These are phyloP conservation scores for Cerastis leucographa DNA, from an alignment of 2,888 invertebrate genomes.

Conservation along the genomic window DNA sequence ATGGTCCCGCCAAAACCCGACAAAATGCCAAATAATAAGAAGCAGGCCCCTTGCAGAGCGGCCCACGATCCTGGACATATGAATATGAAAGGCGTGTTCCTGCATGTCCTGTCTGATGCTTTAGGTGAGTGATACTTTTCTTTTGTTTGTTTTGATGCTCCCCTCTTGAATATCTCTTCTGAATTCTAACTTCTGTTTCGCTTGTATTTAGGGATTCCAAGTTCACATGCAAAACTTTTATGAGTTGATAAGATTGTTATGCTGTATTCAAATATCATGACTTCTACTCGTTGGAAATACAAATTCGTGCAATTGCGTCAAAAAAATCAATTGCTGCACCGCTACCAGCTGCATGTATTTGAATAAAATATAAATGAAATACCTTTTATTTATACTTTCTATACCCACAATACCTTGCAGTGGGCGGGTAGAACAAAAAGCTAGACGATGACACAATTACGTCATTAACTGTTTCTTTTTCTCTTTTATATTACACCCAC, in stretches of 20 bases:
- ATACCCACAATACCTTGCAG: background rate
- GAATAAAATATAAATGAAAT: constrained; percentile 9
- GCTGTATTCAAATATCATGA: background rate
- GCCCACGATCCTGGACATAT: constrained; percentile 94
- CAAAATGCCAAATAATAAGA: constrained; percentile 79
- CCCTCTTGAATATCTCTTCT: no score
- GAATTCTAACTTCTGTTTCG: background rate
- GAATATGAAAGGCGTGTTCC: constrained; percentile 99
- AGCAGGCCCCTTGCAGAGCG: constrained; percentile 82
- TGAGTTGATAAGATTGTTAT: background rate
- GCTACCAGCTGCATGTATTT: constrained; percentile 17
- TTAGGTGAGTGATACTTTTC: constrained; percentile 92
- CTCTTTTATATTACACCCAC: constrained; percentile 31
- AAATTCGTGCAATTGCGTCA: background rate
- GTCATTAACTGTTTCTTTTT: constrained; percentile 44
- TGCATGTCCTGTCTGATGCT: constrained; percentile 99
- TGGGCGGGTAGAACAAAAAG: constrained; percentile 36
- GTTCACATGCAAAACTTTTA: constrained; percentile 5
- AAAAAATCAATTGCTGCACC: constrained; percentile 13
- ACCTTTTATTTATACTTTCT: constrained; percentile 14
- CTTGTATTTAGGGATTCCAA: background rate
- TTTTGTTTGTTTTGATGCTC: constrained; percentile 9
- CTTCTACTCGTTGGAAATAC: constrained; percentile 11
- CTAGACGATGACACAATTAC: constrained; percentile 43
- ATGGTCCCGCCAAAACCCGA: constrained; percentile 84